These are phyloP conservation scores for Carassius carassius DNA, from an alignment of 2,113 vertebrate genomes.

Conservation along the genomic window DNA sequence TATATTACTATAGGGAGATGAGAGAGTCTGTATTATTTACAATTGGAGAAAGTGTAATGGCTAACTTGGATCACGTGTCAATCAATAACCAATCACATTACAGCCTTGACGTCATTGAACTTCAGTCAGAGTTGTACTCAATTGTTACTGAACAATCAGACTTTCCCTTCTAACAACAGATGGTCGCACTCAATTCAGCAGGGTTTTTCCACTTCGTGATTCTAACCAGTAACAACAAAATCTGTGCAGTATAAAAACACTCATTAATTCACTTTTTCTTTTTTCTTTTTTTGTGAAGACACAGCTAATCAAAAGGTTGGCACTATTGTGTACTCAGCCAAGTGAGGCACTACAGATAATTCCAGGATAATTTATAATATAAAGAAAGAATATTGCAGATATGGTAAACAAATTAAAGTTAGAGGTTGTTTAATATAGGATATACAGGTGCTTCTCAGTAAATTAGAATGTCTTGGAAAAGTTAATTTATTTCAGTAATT, in stretches of 20 bases:
- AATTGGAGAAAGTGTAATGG: too few relatives aligned
- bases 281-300: not conserved
- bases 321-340: not conserved
- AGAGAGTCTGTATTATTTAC: too few relatives aligned
- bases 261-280: not conserved
- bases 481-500: too few relatives aligned
- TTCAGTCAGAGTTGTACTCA: too few relatives aligned
- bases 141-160: not conserved
- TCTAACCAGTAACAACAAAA: not conserved
- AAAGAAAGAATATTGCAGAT: not conserved
- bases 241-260: not conserved
- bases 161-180: not conserved
- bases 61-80: too few relatives aligned
- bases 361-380: not conserved
- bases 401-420: not conserved
- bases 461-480: too few relatives aligned
- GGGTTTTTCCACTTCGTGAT: not conserved
- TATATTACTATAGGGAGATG: too few relatives aligned
- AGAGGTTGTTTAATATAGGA: not conserved
- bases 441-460: not conserved
- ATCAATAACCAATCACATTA: too few relatives aligned
- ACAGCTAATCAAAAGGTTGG: not conserved
- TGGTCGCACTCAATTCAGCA: not conserved
- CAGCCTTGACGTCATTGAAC: too few relatives aligned
- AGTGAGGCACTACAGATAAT: not conserved